These are phyloP conservation scores for Rhinichthys klamathensis DNA, from an alignment of 2,113 vertebrate species.

Conservation along the genomic window DNA sequence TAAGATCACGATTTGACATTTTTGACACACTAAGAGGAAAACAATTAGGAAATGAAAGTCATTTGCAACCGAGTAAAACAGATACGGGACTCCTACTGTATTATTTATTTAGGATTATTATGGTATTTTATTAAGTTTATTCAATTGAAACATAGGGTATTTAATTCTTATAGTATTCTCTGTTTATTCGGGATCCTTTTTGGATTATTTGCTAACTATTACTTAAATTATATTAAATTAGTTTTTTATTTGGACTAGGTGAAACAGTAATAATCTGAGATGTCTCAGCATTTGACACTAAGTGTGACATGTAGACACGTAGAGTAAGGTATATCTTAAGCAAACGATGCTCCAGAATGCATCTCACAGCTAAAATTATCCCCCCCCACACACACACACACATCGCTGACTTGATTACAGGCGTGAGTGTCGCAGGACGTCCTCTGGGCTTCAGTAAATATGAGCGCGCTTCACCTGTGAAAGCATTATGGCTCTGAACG, in stretches of 20 bases:
- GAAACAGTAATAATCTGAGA: neutral
- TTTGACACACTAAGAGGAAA: conserved; percentile 50
- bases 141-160: too few species aligned
- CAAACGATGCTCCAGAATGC: conserved; percentile 20
- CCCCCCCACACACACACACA: neutral
- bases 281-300: conserved; percentile 11
- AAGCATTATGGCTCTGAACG: conserved; percentile 74
- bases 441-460: conserved; percentile 16
- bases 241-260: neutral
- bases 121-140: neutral
- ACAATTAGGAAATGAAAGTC: conserved; percentile 48
- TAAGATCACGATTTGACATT: neutral
- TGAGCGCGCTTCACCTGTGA: neutral
- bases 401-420: conserved; percentile 5
- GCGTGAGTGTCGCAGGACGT: neutral
- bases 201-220: neutral
- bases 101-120: neutral
- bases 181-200: neutral
- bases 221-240: neutral
- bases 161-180: neutral
- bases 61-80: neutral
- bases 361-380: conserved; percentile 82
- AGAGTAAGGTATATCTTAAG: conserved; percentile 31
- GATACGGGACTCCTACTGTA: neutral
- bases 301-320: neutral